A percentile compares a stretch with the other conserved stretches of the same genome.
Evolutionary conservation across 2,888 invertebrate species (phyloP).

Genomic region (Lasioglossum villosulum): DNA sequence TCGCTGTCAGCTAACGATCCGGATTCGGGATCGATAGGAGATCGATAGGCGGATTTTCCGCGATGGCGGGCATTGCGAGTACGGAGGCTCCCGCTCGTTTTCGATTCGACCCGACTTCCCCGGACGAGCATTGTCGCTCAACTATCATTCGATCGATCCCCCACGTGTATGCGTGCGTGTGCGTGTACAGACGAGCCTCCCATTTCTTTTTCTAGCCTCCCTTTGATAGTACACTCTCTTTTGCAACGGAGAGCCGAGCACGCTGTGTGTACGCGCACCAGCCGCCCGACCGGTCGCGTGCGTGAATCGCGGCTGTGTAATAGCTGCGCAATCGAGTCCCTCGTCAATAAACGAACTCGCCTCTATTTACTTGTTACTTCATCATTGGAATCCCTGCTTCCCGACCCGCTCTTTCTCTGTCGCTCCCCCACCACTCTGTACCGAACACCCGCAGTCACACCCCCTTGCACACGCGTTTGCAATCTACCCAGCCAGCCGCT

Average conservation of each 20-base stretch:
- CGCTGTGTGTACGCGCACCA: not conserved
- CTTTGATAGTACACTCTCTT: constrained; percentile 13
- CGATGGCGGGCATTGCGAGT: constrained; percentile 62
- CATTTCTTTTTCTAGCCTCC: constrained; percentile 8
- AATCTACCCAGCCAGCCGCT: constrained; percentile 61
- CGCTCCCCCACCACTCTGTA: not conserved
- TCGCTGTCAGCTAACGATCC: not conserved
- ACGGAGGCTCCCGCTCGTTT: constrained; percentile 76
- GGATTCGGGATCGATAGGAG: constrained; percentile 35
- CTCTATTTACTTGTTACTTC: constrained; percentile 79
- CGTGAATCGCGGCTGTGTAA: constrained; percentile 37
- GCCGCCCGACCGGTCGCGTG: not conserved
- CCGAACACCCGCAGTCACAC: not conserved
- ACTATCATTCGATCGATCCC: constrained; percentile 52
- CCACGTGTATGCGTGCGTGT: not conserved
- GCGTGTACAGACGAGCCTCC: constrained; percentile 18
- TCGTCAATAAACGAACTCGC: constrained; percentile 76
- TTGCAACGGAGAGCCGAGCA: not conserved
- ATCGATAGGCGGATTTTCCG: constrained; percentile 37
- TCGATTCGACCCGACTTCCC: constrained; percentile 74
- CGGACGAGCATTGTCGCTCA: constrained; percentile 47
- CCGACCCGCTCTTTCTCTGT: constrained; percentile 8
- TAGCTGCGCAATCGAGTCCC: constrained; percentile 61
- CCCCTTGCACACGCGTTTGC: constrained; percentile 34
- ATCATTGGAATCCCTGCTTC: constrained; percentile 72